These are phyloP conservation scores for Haliclona indistincta DNA, from an alignment of 37 sponge, comb jelly and placozoan species.

Conservation along the genomic window DNA sequence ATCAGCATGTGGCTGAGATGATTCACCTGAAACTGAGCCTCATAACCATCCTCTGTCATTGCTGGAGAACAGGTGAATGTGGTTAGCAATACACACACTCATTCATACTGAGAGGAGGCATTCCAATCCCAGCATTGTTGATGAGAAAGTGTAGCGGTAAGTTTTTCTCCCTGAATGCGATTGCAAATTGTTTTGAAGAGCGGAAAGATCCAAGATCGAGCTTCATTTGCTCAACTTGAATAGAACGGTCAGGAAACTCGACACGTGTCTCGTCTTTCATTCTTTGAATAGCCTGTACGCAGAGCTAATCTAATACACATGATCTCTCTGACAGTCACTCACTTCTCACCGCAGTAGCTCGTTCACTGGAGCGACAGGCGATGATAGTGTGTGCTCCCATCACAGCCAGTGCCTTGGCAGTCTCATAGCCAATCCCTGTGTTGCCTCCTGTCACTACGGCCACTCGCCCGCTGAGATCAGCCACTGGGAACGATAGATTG, in stretches of 20 bases:
- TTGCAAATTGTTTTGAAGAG: conserved; percentile 61
- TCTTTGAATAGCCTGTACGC: conserved; percentile 42
- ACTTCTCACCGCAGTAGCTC: conserved; percentile 58
- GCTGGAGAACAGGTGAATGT: background rate
- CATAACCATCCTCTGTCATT: conserved; percentile 10
- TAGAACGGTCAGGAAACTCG: conserved; percentile 21
- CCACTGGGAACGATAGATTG: conserved; percentile 41
- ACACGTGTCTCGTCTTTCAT: conserved; percentile 42
- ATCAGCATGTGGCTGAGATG: conserved; percentile 71
- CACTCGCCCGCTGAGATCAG: conserved; percentile 61
- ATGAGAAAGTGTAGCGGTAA: conserved; percentile 79
- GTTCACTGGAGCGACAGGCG: conserved; percentile 70
- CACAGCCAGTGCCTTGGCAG: conserved; percentile 62
- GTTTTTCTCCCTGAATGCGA: conserved; percentile 58
- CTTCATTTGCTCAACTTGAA: conserved; percentile 67
- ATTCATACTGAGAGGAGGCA: background rate
- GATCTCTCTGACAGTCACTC: background rate
- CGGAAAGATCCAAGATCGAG: conserved; percentile 73
- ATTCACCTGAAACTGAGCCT: conserved; percentile 55
- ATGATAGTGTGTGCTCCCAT: conserved; percentile 86
- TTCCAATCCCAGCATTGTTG: conserved; percentile 85
- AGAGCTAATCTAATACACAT: background rate
- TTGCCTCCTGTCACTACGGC: conserved; percentile 83
- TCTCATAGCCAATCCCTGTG: conserved; percentile 86
- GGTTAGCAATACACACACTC: too few species aligned